A percentile compares a stretch with the other conserved stretches of the same genome.
Evolutionary conservation across 2,888 invertebrate species (phyloP).

Genomic region (Rhodophaea formosa): DNA sequence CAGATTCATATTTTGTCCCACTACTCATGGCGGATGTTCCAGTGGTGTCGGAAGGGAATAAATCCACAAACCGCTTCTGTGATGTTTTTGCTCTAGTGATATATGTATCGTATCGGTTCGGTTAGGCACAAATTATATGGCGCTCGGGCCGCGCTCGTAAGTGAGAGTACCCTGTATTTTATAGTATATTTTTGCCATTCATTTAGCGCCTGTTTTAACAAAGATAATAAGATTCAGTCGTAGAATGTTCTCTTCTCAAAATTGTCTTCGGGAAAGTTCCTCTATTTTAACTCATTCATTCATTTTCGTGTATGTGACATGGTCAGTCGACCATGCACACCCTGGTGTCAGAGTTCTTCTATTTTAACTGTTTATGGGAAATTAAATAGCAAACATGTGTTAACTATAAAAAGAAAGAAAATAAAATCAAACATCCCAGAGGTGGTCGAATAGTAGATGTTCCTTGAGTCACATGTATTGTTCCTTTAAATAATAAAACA

Average conservation of each 20-base stretch:
- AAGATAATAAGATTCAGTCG: constrained; percentile 37
- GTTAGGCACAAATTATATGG: constrained; percentile 38
- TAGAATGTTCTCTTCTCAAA: background rate
- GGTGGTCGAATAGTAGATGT: no score
- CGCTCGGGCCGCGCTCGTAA: constrained; percentile 32
- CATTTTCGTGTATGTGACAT: no score
- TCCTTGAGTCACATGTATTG: no score
- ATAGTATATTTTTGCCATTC: constrained; percentile 70
- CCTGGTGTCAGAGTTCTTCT: no score
- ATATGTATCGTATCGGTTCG: constrained; percentile 42
- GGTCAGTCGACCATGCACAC: no score
- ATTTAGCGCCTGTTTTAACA: constrained; percentile 57
- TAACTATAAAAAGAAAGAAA: no score
- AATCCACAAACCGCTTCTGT: constrained; percentile 61
- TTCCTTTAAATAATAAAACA: no score
- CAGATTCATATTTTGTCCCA: background rate
- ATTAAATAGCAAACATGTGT: no score
- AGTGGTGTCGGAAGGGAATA: background rate
- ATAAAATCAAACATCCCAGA: no score
- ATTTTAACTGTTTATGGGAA: no score
- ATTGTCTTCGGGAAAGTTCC: background rate
- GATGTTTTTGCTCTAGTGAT: constrained; percentile 69
- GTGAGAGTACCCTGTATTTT: constrained; percentile 54
- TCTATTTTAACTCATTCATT: no score
- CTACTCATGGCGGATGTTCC: background rate